phyloP scores from a whole-genome alignment of 1,140 invertebrate species.

The Ladona fulva region DNA sequence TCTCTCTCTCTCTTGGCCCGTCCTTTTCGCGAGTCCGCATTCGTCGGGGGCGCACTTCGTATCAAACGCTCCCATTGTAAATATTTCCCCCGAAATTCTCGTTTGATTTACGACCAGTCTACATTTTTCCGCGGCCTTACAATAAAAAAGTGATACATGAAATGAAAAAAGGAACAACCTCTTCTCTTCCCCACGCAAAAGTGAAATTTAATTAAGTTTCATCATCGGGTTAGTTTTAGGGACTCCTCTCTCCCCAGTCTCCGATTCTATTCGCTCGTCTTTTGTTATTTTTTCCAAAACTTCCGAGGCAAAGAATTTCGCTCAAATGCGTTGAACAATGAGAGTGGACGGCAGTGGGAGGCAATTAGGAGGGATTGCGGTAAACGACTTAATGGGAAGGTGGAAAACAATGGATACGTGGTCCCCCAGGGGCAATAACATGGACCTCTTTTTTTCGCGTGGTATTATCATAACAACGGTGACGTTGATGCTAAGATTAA shows the following conservation, averaged over 20 bases:
- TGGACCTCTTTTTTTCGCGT: neutral
- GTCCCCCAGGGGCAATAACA: neutral
- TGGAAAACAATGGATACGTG: neutral
- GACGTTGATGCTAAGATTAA: neutral
- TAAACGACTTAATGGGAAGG: neutral
- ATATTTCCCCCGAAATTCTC: neutral
- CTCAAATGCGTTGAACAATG: neutral
- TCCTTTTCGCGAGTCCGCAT: too few relatives aligned
- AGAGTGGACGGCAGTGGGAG: neutral
- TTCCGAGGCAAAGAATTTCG: neutral
- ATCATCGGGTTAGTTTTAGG: neutral
- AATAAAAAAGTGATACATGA: neutral
- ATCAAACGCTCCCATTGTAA: neutral
- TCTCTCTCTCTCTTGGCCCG: too few relatives aligned
- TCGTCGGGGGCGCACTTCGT: too few relatives aligned
- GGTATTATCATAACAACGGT: neutral
- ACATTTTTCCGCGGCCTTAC: neutral
- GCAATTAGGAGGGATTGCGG: neutral
- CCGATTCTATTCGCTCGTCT: neutral
- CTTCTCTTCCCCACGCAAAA: too few relatives aligned
- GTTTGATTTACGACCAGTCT: neutral
- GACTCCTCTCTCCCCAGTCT: neutral
- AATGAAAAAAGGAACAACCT: too few relatives aligned
- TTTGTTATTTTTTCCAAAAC: neutral
- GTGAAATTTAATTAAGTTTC: neutral